These are phyloP conservation scores for Aphaenogaster ashmeadi DNA, from an alignment of 1,140 invertebrate species.

Conservation along the genomic window DNA sequence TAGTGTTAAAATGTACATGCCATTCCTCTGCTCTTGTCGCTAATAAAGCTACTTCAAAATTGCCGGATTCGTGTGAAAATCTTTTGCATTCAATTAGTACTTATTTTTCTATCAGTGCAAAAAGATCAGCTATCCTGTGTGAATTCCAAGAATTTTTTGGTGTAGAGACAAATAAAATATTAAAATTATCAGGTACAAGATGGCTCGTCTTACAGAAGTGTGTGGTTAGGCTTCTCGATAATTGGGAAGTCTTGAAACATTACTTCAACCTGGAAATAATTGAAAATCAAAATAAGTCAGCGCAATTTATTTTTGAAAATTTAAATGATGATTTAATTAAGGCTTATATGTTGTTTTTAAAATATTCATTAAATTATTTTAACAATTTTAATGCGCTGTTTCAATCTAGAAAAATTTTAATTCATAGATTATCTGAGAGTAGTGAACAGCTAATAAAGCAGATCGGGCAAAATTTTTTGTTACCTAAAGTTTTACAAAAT, in stretches of 20 bases:
- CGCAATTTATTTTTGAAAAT: not conserved
- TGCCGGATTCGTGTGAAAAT: not conserved
- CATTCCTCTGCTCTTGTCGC: slow-evolving; percentile 24
- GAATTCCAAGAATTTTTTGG: slow-evolving; percentile 9
- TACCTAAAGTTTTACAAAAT: not conserved
- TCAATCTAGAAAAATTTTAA: not conserved
- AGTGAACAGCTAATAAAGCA: slow-evolving; percentile 41
- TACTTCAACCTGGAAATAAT: not conserved
- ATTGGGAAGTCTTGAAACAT: not conserved
- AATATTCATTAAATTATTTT: not conserved
- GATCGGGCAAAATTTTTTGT: slow-evolving; percentile 28
- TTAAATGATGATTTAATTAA: not conserved
- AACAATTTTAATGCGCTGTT: no score
- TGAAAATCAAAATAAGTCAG: not conserved
- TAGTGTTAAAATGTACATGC: slow-evolving; percentile 20
- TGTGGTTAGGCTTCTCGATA: not conserved
- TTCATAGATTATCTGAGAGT: no score
- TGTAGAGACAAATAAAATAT: not conserved
- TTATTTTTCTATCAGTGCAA: not conserved
- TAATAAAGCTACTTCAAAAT: slow-evolving; percentile 30
- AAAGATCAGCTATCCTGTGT: not conserved
- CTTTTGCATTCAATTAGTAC: not conserved
- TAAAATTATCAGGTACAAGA: slow-evolving; percentile 21
- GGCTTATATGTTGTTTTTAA: not conserved
- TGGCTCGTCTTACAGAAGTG: not conserved